A percentile compares a stretch with the other conserved stretches of the same genome.
Conservation (phyloP, 1,140 invertebrate species). For the Achroia grisella region DNA sequence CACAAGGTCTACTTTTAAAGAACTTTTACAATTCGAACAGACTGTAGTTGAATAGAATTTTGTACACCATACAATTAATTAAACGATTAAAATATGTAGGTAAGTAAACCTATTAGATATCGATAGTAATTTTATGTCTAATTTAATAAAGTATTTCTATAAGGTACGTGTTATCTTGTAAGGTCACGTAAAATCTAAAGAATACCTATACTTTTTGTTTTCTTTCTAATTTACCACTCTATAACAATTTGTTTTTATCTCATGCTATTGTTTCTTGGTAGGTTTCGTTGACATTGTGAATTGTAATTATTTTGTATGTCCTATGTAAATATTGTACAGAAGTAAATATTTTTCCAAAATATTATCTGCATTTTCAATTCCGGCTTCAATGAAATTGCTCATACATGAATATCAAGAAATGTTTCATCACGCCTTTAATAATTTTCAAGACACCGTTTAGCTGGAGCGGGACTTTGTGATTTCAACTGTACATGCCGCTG, state of each 20-base stretch:
- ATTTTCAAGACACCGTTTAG: constrained; percentile 13
- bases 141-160: background rate
- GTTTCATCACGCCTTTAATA: constrained; percentile 13
- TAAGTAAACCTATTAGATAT: constrained; percentile 14
- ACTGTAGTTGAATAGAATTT: constrained; percentile 23
- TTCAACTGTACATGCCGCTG: constrained; percentile 6
- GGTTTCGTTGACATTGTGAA: constrained; percentile 5
- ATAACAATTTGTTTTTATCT: no score
- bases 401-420: constrained; percentile 6
- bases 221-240: background rate
- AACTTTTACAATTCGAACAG: constrained; percentile 6
- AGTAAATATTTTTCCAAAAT: constrained; percentile 56
- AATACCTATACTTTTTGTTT: constrained; percentile 2
- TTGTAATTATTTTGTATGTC: constrained; percentile 5
- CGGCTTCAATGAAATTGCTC: background rate
- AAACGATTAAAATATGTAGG: constrained; percentile 10
- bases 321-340: constrained; percentile 52
- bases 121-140: background rate
- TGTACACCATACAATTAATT: constrained; percentile 20
- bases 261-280: constrained; percentile 1
- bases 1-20: constrained; percentile 6
- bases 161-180: constrained; percentile 3
- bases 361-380: constrained; percentile 14
- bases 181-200: constrained; percentile 1
- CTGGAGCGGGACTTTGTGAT: constrained; percentile 13